These are phyloP conservation scores for Caranx ignobilis DNA, from an alignment of 2,113 vertebrate genomes.

Conservation along the genomic window DNA sequence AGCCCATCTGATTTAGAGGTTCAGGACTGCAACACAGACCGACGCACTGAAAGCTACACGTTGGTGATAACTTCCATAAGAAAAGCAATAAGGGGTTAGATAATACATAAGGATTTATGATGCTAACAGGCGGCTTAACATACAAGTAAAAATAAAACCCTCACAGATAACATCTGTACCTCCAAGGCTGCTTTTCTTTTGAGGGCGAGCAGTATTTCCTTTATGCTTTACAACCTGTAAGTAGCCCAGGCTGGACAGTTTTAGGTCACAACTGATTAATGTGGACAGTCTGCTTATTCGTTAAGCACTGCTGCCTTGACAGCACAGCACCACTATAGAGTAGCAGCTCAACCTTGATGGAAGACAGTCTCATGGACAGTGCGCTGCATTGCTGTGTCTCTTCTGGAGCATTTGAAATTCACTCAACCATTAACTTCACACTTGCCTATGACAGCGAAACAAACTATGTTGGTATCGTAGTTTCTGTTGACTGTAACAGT, in stretches of 20 bases:
- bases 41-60: conserved; percentile 41
- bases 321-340: conserved; percentile 2
- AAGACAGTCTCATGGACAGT: conserved; percentile 34
- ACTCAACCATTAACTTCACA: conserved; percentile 42
- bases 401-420: conserved; percentile 50
- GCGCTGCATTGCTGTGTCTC: conserved; percentile 51
- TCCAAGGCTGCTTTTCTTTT: conserved; percentile 21
- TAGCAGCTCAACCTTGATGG: conserved; percentile 46
- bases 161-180: not conserved
- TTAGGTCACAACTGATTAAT: conserved; percentile 78
- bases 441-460: conserved; percentile 38
- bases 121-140: conserved; percentile 2
- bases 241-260: conserved; percentile 64
- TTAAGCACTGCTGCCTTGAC: conserved; percentile 65
- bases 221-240: conserved; percentile 39
- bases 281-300: conserved; percentile 54
- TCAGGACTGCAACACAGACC: conserved; percentile 54
- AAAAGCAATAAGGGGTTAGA: conserved; percentile 55
- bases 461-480: not conserved
- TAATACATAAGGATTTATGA: conserved; percentile 43
- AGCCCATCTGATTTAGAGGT: conserved; percentile 74
- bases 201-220: conserved; percentile 19
- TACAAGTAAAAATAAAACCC: conserved; percentile 23
- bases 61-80: conserved; percentile 48
- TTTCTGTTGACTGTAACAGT: conserved; percentile 14